These are phyloP conservation scores for Drosophila setosimentum DNA, from an alignment of 2,888 invertebrate genomes.

Conservation along the genomic window DNA sequence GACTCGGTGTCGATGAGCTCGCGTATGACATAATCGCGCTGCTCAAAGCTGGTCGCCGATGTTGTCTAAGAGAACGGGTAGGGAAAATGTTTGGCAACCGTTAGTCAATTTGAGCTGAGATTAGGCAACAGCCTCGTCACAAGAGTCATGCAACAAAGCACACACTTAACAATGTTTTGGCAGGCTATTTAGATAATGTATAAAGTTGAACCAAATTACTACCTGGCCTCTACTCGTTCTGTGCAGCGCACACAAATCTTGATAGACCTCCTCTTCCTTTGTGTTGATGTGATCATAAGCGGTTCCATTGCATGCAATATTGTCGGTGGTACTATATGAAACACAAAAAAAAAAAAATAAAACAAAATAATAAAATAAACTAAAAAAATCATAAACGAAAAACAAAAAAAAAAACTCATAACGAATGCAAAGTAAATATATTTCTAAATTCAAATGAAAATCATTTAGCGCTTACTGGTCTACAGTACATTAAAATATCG, in stretches of 20 bases:
- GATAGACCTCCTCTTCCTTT: conserved; percentile 96
- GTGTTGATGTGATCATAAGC: conserved; percentile 85
- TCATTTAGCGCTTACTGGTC: conserved; percentile 8
- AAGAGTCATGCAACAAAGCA: conserved; percentile 54
- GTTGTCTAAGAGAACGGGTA: conserved; percentile 79
- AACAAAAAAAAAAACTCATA: conserved; percentile 20
- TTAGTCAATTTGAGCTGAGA: conserved; percentile 32
- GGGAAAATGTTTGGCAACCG: conserved; percentile 6
- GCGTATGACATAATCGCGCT: conserved; percentile 95
- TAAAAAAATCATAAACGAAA: conserved; percentile 33
- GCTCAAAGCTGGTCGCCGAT: conserved; percentile 89
- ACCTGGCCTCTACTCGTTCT: conserved; percentile 86
- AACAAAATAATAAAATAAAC: no score
- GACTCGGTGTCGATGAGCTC: conserved; percentile 98
- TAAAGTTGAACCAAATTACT: conserved; percentile 59
- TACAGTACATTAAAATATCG: neutral
- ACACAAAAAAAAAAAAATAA: conserved; percentile 27
- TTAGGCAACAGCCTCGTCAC: conserved; percentile 40
- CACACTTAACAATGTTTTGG: conserved; percentile 39
- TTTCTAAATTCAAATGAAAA: conserved; percentile 16
- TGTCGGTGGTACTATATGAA: conserved; percentile 86
- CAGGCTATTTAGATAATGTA: conserved; percentile 32
- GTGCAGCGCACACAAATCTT: conserved; percentile 94
- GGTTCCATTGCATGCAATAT: conserved; percentile 85
- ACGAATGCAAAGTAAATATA: neutral